Base-by-base conservation (phyloP, 2,888 invertebrate species). In the Archips crataeganus region DNA sequence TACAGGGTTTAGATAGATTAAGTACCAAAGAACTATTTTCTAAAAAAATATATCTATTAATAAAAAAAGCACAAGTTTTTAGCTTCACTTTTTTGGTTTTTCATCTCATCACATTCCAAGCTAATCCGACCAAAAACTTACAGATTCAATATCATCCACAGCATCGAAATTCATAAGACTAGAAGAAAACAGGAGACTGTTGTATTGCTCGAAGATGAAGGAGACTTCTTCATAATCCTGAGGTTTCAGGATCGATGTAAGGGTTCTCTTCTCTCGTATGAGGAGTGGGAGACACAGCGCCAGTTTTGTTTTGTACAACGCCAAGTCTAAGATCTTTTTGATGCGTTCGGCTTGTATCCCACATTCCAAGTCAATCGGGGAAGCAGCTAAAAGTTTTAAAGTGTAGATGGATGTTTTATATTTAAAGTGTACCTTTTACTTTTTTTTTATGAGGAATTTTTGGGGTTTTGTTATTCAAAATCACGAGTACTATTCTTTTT, bases 341-440 rank as follows among this genome's bases (percentile, higher is more conserved):
- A 96, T 93, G 45, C 95, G 89, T 75, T 95, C 95, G 2, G 93
- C 89, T 85, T 95, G 95, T 71, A 96, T 95, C 76, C 88, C 85
- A 75, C 92, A 92, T 80, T 95, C 93, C 77, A 95, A 80, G 77
- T 95, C 95, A 76, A 95, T 88, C 11, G 91, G 90, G 0, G 90
- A 90, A 0, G 87, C 85, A 42, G 80, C 93, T 92, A 78, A 1
- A 75, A 75, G 15, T 34, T n/a, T 32, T 15, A 61, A 47, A n/a
- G 32, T 1, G 42, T 9, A 42, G 42, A 42, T 9, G 9, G 9
- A 8, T 42, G 1, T 42, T 11, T 45, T 3, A 15, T 15, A 8
- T 4, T 15, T n/a, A 51, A 51, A n/a, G n/a, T 23, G 23, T 23
- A 23, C 23, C 23, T 23, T 23, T 23, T 23, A 23, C n/a, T n/a